Evolutionary conservation across 2,113 vertebrate species (phyloP).

Genomic region (Lophochroa leadbeateri): DNA sequence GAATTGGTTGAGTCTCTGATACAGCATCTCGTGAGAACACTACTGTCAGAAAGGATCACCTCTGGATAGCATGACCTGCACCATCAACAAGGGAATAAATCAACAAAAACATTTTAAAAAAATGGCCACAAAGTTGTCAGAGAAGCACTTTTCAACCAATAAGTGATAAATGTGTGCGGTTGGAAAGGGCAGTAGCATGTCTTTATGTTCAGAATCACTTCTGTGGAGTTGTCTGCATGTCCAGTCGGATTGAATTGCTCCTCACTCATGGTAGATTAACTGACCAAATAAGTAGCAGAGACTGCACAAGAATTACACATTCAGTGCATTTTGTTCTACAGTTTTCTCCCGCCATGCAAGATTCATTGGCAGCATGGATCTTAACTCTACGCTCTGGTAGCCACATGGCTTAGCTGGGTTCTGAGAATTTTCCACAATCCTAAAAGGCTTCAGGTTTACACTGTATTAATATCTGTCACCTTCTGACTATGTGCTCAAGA

Average conservation of each 20-base stretch:
- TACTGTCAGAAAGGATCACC: background rate
- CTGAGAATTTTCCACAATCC: background rate
- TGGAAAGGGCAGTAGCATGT: background rate
- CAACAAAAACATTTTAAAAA: background rate
- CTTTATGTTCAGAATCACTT: background rate
- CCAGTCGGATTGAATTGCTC: background rate
- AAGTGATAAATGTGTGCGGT: background rate
- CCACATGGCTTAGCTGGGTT: background rate
- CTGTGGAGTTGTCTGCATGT: background rate
- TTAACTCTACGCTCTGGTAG: background rate
- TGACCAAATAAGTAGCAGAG: background rate
- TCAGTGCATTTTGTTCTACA: background rate
- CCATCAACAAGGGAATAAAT: background rate
- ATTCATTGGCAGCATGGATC: fast-evolving
- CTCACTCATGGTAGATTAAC: background rate
- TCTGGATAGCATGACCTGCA: background rate
- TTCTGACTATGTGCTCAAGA: background rate
- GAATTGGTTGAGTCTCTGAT: background rate
- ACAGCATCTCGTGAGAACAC: background rate
- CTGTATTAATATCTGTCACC: background rate
- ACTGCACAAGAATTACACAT: background rate
- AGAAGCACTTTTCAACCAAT: background rate
- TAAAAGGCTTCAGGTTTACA: background rate
- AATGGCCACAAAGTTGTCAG: background rate
- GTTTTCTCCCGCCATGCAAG: background rate